Conservation (phyloP, 2,797 vertebrate species). For the Pogoniulus pusillus region DNA sequence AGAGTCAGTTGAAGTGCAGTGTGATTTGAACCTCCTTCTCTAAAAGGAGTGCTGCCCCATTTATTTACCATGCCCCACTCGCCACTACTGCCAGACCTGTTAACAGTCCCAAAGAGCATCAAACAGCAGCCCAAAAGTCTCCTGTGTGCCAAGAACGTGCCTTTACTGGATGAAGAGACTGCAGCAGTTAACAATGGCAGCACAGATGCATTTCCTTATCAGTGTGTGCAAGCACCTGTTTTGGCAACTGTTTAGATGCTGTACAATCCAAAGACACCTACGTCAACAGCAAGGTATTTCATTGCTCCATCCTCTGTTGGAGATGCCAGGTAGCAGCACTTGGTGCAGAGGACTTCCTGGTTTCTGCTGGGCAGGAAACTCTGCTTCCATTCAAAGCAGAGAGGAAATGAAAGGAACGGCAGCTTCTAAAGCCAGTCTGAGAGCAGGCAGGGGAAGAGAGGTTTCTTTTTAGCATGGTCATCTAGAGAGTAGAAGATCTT, state of each 20-base stretch:
- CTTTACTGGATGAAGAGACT: background rate
- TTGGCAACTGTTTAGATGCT: background rate
- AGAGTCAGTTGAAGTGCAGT: background rate
- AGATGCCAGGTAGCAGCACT: background rate
- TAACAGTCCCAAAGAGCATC: background rate
- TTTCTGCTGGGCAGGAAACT: background rate
- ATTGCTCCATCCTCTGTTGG: background rate
- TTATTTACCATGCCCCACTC: background rate
- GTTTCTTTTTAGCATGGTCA: background rate
- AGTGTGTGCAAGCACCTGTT: background rate
- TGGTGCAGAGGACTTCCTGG: background rate
- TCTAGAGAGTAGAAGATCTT: background rate
- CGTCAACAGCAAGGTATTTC: background rate
- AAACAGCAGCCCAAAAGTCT: background rate
- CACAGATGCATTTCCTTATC: background rate
- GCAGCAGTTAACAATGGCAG: background rate
- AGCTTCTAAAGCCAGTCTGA: background rate
- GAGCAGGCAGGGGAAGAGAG: background rate
- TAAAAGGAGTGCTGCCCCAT: background rate
- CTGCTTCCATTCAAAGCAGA: background rate
- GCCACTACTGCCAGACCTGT: background rate
- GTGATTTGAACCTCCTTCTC: background rate
- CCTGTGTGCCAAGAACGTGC: background rate
- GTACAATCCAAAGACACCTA: background rate
- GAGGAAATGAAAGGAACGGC: background rate